Base-by-base conservation (phyloP, 1,140 invertebrate genomes). In the Chironomus striatipennis region DNA sequence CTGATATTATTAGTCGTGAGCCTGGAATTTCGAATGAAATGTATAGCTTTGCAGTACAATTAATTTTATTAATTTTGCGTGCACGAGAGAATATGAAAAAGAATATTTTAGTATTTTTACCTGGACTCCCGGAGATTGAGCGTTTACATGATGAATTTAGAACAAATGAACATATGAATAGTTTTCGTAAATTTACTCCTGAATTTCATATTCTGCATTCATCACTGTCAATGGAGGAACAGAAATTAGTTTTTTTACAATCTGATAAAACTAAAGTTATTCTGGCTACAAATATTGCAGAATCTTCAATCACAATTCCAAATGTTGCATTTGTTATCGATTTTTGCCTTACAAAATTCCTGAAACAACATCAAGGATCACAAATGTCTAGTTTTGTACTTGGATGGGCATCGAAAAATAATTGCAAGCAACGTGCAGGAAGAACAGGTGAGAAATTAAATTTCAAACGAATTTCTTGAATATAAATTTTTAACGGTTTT, bases 261-360 rank as follows among this genome's bases (percentile, higher is more conserved):
- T 73, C 77, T 0, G 86, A 87, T 1, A 80, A 70, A 18, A 20
- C 93, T 72, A 98, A 97, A 84, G 88, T 97, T 76, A 98, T 99
- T 79, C 84, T 99, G 1, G 87, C 96, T 0, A 99, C 97, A 8
- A 97, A 98, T 83, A 97, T 99, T 77, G 96, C 96, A 0, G 98
- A 99, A 83, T 98, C 94, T 81, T 97, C 96, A 24, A 93, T 99
- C 73, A 99, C 97, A 6, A 93, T 99, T 42, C 65, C 65, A 6
- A 18, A n/a, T 10, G 65, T 70, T 20, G 65, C 9, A 7, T 70
- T 18, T 20, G 65, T 70, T 21, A 70, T 99, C 79, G 97, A 99
- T 84, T 98, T 96, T 83, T 98, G 96, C 83, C 84, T 98, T 15
- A 95, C 93, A 42, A 98, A 97, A 84, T 86, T 88, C 57, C 81